phyloP scores from a whole-genome alignment of 2,113 vertebrate genomes.

The Jacana jacana region DNA sequence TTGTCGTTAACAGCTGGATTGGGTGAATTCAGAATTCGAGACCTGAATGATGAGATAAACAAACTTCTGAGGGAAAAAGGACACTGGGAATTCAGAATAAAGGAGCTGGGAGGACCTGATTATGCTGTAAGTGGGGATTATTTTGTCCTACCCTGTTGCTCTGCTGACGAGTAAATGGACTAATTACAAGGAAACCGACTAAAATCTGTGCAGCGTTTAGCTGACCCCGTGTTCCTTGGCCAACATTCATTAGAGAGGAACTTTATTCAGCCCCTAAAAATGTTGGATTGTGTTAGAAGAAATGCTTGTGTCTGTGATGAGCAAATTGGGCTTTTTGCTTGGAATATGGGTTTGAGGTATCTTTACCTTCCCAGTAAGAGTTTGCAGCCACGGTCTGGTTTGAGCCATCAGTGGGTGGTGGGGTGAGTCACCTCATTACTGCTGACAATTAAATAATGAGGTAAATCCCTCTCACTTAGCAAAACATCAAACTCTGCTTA shows the following conservation, averaged over 20 bases:
- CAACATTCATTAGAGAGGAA: neutral
- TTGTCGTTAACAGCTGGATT: slow-evolving; percentile 82
- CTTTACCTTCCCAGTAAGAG: neutral
- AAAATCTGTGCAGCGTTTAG: neutral
- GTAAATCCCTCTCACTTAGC: neutral
- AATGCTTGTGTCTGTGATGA: neutral
- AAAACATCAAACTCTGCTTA: neutral
- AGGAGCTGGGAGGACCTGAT: slow-evolving; percentile 92
- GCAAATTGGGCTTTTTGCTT: neutral
- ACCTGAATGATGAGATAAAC: slow-evolving; percentile 98
- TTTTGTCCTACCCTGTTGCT: neutral
- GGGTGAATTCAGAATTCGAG: slow-evolving; percentile 94
- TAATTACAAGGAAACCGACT: neutral
- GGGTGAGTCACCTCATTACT: too few species aligned
- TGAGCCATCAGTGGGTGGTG: too few species aligned
- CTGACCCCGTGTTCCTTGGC: neutral
- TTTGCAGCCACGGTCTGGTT: neutral
- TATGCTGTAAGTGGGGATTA: slow-evolving; percentile 79
- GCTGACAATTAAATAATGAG: neutral
- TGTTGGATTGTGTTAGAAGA: neutral
- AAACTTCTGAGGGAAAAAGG: slow-evolving; percentile 96
- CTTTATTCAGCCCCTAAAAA: neutral
- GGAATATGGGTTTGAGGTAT: neutral
- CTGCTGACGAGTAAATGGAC: neutral
- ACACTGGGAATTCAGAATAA: slow-evolving; percentile 96